Evolutionary conservation across 2,888 invertebrate genomes (phyloP).

Genomic region (Cosmopolites sordidus): DNA sequence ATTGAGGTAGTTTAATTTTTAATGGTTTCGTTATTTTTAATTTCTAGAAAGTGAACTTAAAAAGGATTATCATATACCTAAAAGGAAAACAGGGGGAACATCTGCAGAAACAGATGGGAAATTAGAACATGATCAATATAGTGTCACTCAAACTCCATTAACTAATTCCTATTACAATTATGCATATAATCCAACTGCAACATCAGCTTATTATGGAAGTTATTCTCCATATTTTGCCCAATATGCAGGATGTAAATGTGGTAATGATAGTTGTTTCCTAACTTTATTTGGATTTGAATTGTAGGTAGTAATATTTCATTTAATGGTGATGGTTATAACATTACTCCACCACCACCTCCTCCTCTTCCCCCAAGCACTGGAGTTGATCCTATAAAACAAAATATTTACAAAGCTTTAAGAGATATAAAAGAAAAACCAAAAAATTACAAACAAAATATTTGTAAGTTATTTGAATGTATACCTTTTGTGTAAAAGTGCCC

Average conservation of each 20-base stretch:
- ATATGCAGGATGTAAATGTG: slow-evolving; percentile 7
- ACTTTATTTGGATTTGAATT: too few relatives aligned
- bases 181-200: slow-evolving; percentile 22
- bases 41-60: slow-evolving; percentile 30
- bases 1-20: too few relatives aligned
- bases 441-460: slow-evolving; percentile 32
- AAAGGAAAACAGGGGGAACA: slow-evolving; percentile 25
- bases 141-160: slow-evolving; percentile 23
- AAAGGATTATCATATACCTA: slow-evolving; percentile 33
- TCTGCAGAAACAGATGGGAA: slow-evolving; percentile 4
- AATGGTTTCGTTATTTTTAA: too few relatives aligned
- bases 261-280: too few relatives aligned
- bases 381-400: slow-evolving; percentile 30
- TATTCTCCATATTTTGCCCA: slow-evolving; percentile 26
- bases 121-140: background rate
- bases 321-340: too few relatives aligned
- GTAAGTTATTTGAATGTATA: slow-evolving; percentile 31
- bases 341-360: slow-evolving; percentile 2
- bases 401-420: slow-evolving; percentile 32
- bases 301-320: too few relatives aligned
- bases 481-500: background rate
- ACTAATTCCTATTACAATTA: slow-evolving; percentile 36
- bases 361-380: slow-evolving; percentile 8
- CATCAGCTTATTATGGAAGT: slow-evolving; percentile 25
- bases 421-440: slow-evolving; percentile 35